These are phyloP conservation scores for Talpa occidentalis DNA, from an alignment of 2,113 vertebrate genomes.

Conservation along the genomic window DNA sequence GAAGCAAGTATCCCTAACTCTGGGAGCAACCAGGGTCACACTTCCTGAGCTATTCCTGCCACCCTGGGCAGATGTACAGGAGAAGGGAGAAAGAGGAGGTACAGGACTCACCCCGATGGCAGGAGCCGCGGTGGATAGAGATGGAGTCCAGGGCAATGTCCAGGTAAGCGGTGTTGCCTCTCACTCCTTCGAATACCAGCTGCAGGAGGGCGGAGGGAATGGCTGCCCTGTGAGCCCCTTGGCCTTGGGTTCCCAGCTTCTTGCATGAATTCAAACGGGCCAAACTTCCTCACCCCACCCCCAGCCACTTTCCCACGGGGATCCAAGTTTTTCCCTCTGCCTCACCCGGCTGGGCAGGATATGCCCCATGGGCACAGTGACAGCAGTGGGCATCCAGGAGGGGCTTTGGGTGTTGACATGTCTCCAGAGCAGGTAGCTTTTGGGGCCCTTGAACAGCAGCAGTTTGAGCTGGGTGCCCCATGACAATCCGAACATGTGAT, in stretches of 20 bases:
- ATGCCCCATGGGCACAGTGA: slow-evolving; percentile 81
- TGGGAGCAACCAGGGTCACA: neutral
- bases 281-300: accelerated
- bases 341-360: slow-evolving; percentile 79
- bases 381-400: slow-evolving; percentile 84
- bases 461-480: slow-evolving; percentile 80
- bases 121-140: slow-evolving; percentile 59
- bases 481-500: slow-evolving; percentile 88
- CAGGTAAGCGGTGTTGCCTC: slow-evolving; percentile 42
- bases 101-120: slow-evolving; percentile 24
- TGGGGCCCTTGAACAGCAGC: slow-evolving; percentile 55
- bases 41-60: neutral
- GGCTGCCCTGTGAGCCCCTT: neutral
- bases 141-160: slow-evolving; percentile 76
- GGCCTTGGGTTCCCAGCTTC: neutral
- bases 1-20: neutral
- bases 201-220: neutral
- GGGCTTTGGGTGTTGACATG: slow-evolving; percentile 85
- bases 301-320: neutral
- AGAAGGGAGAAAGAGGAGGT: neutral
- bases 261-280: neutral
- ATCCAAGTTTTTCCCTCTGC: neutral
- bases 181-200: slow-evolving; percentile 68
- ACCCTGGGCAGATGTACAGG: neutral
- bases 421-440: slow-evolving; percentile 83